phyloP scores from a whole-genome alignment of 2,797 vertebrate genomes.

The Takifugu ocellatus region DNA sequence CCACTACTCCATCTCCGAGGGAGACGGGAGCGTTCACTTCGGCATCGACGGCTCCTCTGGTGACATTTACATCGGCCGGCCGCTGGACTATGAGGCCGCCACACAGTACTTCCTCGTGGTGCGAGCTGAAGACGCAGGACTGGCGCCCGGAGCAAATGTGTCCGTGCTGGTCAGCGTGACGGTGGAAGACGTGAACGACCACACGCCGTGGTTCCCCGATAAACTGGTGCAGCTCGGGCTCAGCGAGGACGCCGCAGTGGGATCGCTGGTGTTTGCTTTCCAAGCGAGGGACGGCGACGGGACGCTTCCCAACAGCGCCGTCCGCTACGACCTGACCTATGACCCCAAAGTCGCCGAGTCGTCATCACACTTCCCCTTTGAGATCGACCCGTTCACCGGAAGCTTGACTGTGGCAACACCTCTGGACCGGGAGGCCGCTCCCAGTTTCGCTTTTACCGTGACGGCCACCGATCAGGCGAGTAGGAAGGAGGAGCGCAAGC shows the following conservation, averaged over 20 bases:
- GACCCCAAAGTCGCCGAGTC: constrained; percentile 23
- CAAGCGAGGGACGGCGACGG: constrained; percentile 87
- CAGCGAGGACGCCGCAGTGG: constrained; percentile 78
- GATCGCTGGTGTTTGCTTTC: constrained; percentile 80
- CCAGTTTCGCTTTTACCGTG: constrained; percentile 76
- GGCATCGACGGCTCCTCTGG: constrained; percentile 80
- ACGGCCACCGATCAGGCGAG: constrained; percentile 79
- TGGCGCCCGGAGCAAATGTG: constrained; percentile 62
- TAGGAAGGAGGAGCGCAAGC: constrained; percentile 68
- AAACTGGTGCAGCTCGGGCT: constrained; percentile 80
- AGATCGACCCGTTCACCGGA: constrained; percentile 80
- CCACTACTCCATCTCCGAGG: constrained; percentile 76
- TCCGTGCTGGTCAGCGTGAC: constrained; percentile 78
- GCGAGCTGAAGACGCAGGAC: constrained; percentile 62
- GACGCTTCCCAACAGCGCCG: constrained; percentile 80
- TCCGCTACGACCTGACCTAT: constrained; percentile 79
- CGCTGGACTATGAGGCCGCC: constrained; percentile 85
- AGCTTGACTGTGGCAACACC: constrained; percentile 74
- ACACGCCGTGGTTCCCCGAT: constrained; percentile 82
- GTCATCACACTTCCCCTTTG: constrained; percentile 70
- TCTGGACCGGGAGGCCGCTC: constrained; percentile 79
- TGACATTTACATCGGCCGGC: constrained; percentile 83
- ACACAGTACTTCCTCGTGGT: constrained; percentile 80
- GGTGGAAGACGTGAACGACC: constrained; percentile 88
- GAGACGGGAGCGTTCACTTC: constrained; percentile 78